Base-by-base conservation (phyloP, 1,140 invertebrate genomes). In the Tyrophagus putrescentiae region DNA sequence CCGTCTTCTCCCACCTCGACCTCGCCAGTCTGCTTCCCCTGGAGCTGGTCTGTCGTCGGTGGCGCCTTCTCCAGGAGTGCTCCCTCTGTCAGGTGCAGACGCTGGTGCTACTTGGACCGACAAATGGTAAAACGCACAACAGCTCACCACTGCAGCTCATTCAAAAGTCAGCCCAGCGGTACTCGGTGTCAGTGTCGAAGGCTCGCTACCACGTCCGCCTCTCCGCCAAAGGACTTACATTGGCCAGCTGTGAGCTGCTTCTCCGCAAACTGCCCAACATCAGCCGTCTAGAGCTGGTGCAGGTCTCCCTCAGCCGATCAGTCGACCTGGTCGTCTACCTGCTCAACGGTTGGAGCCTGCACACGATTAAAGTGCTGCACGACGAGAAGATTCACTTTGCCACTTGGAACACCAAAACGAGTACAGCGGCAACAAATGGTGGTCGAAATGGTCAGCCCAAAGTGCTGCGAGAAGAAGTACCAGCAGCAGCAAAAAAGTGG, bases 201-300 rank as follows among this genome's bases (percentile, higher is more conserved):
- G 9, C 7, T 25, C 21, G 9, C 31, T 21, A 21, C 31, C 45
- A 48, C 18, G 18, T 48, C 7, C 23, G 21, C 13, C 18, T 48
- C 13, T 18, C 7, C 13, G 31, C 23, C 23, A 29, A 6, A 7
- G 23, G 7, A 13, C 45, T 48, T 9, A 48, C 45, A 25, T 13
- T 7, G 31, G 9, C 45, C 7, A 21, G 13, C 31, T 48, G 45
- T 48, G 45, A 48, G 7, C 31, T 9, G 23, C 31, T 48, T 7
- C 45, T 48, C 21, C 45, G 45, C 23, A 48, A 48, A 18, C 7
- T 48, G 7, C 45, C 45, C 13, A 48, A 48, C 21, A 48, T 48
- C 7, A 9, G 13, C 31, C 18, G 45, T 7, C 45, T 48, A 25
- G 7, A 48, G 7, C 6, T 48, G 18, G 7, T 6, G 7, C 45